These are phyloP conservation scores for Machimus rusticus DNA, from an alignment of 2,888 invertebrate species.

Conservation along the genomic window DNA sequence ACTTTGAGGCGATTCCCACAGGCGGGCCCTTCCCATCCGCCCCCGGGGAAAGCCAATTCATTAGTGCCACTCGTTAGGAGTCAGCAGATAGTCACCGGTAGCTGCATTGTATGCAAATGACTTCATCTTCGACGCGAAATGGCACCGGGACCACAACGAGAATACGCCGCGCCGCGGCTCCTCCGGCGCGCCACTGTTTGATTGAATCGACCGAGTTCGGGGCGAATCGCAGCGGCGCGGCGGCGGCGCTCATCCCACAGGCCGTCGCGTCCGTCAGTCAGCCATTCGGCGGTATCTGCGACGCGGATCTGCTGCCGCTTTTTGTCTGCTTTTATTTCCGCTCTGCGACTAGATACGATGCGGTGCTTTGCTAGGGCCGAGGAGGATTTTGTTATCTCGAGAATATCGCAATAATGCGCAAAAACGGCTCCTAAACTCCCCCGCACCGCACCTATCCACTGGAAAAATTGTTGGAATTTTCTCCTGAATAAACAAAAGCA, in stretches of 20 bases:
- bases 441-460: neutral
- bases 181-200: neutral
- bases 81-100: neutral
- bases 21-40: neutral
- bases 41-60: conserved; percentile 1
- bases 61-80: neutral
- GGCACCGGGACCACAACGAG: neutral
- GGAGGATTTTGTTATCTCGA: neutral
- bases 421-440: neutral
- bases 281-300: neutral
- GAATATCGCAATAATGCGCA: neutral
- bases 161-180: neutral
- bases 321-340: conserved; percentile 3
- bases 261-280: neutral
- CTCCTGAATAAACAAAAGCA: neutral
- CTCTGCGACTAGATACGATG: neutral
- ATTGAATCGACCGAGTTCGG: neutral
- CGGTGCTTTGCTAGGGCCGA: neutral
- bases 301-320: neutral
- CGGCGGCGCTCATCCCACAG: neutral
- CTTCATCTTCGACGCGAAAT: neutral
- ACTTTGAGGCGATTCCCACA: neutral
- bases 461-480: neutral
- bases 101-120: conserved; percentile 16
- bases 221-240: neutral